Conservation (phyloP, 2,113 vertebrate genomes). For the Capreolus pygargus region DNA sequence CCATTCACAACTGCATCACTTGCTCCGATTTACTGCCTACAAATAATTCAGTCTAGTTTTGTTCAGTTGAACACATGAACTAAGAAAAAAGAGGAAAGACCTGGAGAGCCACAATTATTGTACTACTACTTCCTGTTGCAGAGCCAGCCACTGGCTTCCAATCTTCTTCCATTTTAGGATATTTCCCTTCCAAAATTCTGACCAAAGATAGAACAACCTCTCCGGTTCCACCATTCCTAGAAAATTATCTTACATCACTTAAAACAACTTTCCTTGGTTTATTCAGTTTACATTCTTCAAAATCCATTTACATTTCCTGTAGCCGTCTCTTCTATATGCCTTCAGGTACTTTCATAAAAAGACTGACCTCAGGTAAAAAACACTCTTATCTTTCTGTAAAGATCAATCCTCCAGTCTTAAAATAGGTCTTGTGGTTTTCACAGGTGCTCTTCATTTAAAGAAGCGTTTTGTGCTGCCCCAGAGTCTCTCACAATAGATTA, state of each 20-base stretch:
- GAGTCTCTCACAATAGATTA: not conserved
- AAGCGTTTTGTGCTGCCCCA: not conserved
- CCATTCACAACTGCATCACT: not conserved
- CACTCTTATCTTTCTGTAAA: not conserved
- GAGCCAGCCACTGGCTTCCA: not conserved
- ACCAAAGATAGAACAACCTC: conserved; percentile 8
- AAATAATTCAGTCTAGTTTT: not conserved
- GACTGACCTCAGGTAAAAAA: not conserved
- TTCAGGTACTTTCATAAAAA: not conserved
- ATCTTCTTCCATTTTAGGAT: not conserved
- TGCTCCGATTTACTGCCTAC: not conserved
- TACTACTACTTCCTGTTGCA: not conserved
- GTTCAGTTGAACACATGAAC: not conserved
- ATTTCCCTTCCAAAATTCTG: not conserved
- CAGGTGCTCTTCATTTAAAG: conserved; percentile 1
- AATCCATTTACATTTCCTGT: not conserved
- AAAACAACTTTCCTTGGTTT: conserved; percentile 5
- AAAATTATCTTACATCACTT: conserved; percentile 25
- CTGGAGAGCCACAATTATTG: not conserved
- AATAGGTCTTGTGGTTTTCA: conserved; percentile 13
- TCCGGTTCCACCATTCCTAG: not conserved
- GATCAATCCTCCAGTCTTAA: not conserved
- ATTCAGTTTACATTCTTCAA: conserved; percentile 25
- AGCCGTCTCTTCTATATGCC: not conserved
- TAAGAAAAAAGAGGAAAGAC: not conserved